phyloP scores from a whole-genome alignment of 2,797 vertebrate genomes.

The Nyctibius grandis region DNA sequence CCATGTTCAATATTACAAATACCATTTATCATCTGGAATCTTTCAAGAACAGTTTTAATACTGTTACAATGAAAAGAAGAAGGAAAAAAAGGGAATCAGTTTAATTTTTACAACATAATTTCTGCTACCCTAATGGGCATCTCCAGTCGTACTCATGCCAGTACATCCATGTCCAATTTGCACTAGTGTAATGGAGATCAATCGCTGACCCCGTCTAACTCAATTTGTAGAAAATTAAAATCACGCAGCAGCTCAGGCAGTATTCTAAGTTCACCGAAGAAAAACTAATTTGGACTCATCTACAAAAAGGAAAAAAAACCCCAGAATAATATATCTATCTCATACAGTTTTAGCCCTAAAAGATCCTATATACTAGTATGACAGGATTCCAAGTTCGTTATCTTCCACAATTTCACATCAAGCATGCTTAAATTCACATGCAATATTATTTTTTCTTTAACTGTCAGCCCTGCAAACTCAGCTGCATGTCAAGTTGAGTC shows the following conservation, averaged over 20 bases:
- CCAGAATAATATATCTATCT: neutral
- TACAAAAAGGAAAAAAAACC: neutral
- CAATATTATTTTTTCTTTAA: neutral
- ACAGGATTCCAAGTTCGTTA: neutral
- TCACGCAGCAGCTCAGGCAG: neutral
- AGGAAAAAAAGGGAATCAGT: neutral
- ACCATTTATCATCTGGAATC: neutral
- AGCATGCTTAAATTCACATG: neutral
- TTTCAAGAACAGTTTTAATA: neutral
- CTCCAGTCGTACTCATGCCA: neutral
- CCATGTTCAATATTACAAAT: neutral
- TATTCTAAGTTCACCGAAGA: neutral
- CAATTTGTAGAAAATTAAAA: neutral
- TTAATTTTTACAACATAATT: neutral
- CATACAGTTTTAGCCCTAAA: neutral
- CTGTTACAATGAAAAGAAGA: neutral
- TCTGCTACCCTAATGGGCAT: neutral
- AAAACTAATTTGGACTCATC: neutral
- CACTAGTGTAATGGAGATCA: neutral
- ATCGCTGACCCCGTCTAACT: neutral
- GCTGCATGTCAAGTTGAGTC: neutral
- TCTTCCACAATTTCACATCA: neutral
- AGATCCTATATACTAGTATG: neutral
- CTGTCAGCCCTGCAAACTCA: constrained; percentile 19
- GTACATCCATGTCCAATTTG: neutral